phyloP scores from a whole-genome alignment of 1,140 invertebrate genomes.

The Oedothorax gibbosus region DNA sequence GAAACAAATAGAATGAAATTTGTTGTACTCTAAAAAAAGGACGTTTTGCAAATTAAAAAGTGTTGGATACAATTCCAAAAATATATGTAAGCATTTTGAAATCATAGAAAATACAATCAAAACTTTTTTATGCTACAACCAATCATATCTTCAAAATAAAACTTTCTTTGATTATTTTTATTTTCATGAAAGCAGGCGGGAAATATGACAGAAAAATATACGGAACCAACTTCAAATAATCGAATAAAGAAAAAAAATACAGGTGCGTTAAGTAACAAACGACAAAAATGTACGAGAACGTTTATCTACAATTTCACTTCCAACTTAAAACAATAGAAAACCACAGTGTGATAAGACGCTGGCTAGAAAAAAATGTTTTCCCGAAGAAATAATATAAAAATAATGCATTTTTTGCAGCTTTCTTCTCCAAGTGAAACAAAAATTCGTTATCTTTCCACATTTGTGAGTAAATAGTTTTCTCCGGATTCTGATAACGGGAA shows the following conservation, averaged over 20 bases:
- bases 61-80: no score
- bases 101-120: no score
- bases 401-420: slow-evolving; percentile 3
- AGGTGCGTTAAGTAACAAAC: background rate
- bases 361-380: slow-evolving; percentile 10
- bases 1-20: no score
- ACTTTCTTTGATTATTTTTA: no score
- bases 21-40: no score
- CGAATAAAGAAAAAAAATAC: slow-evolving; percentile 39
- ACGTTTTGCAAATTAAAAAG: no score
- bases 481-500: slow-evolving; percentile 53
- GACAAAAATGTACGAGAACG: slow-evolving; percentile 51
- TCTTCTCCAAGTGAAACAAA: slow-evolving; percentile 33
- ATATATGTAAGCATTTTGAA: no score
- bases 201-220: no score
- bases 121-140: no score
- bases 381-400: slow-evolving; percentile 44
- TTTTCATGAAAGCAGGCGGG: no score
- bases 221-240: slow-evolving; percentile 19
- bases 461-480: slow-evolving; percentile 59
- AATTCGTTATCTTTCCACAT: slow-evolving; percentile 59
- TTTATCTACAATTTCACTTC: slow-evolving; percentile 56
- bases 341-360: slow-evolving; percentile 32
- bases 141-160: no score
- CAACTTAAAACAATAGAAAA: slow-evolving; percentile 58